These are phyloP conservation scores for Cryptocephalus primarius DNA, from an alignment of 2,888 invertebrate species.

Conservation along the genomic window DNA sequence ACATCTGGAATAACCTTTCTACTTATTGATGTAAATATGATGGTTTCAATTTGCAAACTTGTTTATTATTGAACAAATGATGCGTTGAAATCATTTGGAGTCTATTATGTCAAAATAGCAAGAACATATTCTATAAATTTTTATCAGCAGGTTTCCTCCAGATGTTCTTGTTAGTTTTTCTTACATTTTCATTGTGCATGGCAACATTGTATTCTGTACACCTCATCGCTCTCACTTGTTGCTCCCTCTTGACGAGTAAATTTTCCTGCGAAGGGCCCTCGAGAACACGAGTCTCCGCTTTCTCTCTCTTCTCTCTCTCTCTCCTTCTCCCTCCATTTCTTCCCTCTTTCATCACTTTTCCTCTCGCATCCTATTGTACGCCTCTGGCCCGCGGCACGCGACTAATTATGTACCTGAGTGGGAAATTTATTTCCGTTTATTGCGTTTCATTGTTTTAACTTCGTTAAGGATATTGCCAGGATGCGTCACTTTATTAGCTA, in stretches of 20 bases:
- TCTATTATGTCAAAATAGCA: too few relatives aligned
- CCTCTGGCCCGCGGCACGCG: not conserved
- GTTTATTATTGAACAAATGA: too few relatives aligned
- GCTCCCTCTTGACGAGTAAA: not conserved
- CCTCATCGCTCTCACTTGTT: not conserved
- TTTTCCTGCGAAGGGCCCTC: not conserved
- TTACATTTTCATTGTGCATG: too few relatives aligned
- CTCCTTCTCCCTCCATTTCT: not conserved
- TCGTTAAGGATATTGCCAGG: not conserved
- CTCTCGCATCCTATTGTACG: not conserved
- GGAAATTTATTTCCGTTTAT: not conserved
- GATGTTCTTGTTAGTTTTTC: too few relatives aligned
- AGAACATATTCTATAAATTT: too few relatives aligned
- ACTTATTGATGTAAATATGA: too few relatives aligned
- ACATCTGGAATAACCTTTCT: too few relatives aligned
- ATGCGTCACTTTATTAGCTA: not conserved
- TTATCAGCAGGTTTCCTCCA: too few relatives aligned
- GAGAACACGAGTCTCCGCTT: not conserved
- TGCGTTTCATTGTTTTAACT: not conserved
- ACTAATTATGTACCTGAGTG: not conserved
- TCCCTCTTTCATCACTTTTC: not conserved
- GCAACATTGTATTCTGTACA: too few relatives aligned
- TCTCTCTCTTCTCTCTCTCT: not conserved
- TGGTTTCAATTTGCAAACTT: too few relatives aligned
- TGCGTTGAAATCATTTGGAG: too few relatives aligned